These are phyloP conservation scores for Melanaphis sacchari DNA, from an alignment of 1,140 invertebrate species.

Conservation along the genomic window DNA sequence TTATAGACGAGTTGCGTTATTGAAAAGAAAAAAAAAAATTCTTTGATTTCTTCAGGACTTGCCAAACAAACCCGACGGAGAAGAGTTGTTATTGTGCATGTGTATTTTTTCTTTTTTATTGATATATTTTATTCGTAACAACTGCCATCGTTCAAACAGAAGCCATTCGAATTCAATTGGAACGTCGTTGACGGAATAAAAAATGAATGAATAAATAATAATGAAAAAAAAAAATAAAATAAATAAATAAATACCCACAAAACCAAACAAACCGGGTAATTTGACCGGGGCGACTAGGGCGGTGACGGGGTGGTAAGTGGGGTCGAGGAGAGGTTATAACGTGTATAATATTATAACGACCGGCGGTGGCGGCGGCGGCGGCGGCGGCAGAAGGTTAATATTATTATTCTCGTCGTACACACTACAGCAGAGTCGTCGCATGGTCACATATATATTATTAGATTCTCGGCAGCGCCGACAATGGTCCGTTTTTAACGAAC, in stretches of 20 bases:
- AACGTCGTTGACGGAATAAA: background rate
- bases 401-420: slow-evolving; percentile 41
- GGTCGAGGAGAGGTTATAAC: background rate
- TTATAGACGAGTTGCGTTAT: background rate
- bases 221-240: background rate
- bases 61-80: background rate
- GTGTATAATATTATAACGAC: background rate
- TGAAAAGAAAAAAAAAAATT: background rate
- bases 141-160: slow-evolving; percentile 26
- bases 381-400: background rate
- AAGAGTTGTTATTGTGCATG: background rate
- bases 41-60: background rate
- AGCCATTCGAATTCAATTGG: slow-evolving; percentile 31
- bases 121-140: slow-evolving; percentile 29
- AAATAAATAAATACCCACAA: background rate
- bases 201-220: slow-evolving; percentile 3
- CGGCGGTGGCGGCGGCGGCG: background rate
- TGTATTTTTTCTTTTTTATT: background rate
- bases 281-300: background rate
- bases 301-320: background rate
- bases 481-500: slow-evolving; percentile 43
- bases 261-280: slow-evolving; percentile 27
- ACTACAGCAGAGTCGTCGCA: background rate
- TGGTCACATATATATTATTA: background rate
- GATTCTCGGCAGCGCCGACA: background rate